Conservation (phyloP, 2,888 invertebrate genomes). For the Sinohyriopsis cumingii region DNA sequence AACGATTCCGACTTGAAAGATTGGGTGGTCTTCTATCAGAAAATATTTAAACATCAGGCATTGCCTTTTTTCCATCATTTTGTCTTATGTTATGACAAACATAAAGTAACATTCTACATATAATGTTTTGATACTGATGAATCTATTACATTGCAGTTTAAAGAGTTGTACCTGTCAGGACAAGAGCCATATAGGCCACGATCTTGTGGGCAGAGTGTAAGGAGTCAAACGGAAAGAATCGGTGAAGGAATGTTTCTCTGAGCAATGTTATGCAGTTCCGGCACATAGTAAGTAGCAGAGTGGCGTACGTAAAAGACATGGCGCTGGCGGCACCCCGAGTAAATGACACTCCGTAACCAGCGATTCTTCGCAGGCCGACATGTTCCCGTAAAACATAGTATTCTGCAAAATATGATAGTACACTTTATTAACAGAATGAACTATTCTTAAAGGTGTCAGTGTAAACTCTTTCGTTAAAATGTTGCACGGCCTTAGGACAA, state of each 20-base stretch:
- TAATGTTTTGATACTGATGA: too few relatives aligned
- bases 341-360: constrained; percentile 77
- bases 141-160: too few relatives aligned
- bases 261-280: constrained; percentile 76
- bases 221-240: constrained; percentile 78
- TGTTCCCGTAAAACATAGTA: constrained; percentile 77
- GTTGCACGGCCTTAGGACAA: constrained; percentile 46
- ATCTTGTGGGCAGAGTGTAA: constrained; percentile 77
- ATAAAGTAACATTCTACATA: too few relatives aligned
- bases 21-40: too few relatives aligned
- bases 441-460: too few relatives aligned
- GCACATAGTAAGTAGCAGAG: constrained; percentile 78
- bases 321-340: constrained; percentile 79
- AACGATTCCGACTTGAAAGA: too few relatives aligned
- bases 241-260: constrained; percentile 76
- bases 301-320: constrained; percentile 78
- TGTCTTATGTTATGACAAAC: too few relatives aligned
- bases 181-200: constrained; percentile 76
- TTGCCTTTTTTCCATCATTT: too few relatives aligned
- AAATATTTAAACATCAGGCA: too few relatives aligned
- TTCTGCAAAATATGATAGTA: constrained; percentile 65
- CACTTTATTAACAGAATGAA: constrained; percentile 21
- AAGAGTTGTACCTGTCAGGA: constrained; percentile 74
- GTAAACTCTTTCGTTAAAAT: too few relatives aligned
- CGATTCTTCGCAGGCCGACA: constrained; percentile 76